A percentile compares a stretch with the other conserved stretches of the same genome.
These are phyloP conservation scores for Lordiphosa andalusiaca DNA, from an alignment of 2,888 invertebrate species.

Conservation along the genomic window DNA sequence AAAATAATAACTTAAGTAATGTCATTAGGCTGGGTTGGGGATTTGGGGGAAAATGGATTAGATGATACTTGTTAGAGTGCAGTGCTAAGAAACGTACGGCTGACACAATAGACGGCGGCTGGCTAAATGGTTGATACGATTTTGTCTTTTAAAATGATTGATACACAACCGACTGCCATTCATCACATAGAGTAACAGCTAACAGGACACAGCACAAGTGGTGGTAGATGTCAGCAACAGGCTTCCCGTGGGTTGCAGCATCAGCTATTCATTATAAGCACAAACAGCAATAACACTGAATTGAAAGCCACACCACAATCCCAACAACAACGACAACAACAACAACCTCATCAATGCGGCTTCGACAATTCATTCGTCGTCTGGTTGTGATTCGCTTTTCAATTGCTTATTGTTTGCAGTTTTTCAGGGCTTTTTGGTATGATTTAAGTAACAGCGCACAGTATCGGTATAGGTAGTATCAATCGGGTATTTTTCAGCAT, in stretches of 20 bases:
- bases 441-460: slow-evolving; percentile 4
- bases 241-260: slow-evolving; percentile 26
- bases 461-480: too few species aligned
- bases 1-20: slow-evolving; percentile 76
- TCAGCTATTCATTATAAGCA: slow-evolving; percentile 46
- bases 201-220: slow-evolving; percentile 17
- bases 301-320: slow-evolving; percentile 11
- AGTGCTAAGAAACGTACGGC: neutral
- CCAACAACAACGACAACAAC: slow-evolving; percentile 19
- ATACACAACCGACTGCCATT: slow-evolving; percentile 31
- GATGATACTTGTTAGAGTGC: slow-evolving; percentile 41
- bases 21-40: slow-evolving; percentile 61
- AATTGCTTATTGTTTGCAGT: slow-evolving; percentile 17
- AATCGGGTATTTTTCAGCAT: neutral
- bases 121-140: too few species aligned
- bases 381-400: slow-evolving; percentile 29
- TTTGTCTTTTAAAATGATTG: slow-evolving; percentile 38
- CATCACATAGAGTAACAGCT: slow-evolving; percentile 54
- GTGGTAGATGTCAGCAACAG: slow-evolving; percentile 48
- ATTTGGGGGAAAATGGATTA: slow-evolving; percentile 69
- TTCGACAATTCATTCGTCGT: slow-evolving; percentile 35
- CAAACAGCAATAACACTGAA: slow-evolving; percentile 24
- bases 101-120: neutral
- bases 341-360: slow-evolving; percentile 46
- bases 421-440: slow-evolving; percentile 13